Base-by-base conservation (phyloP, 1,140 invertebrate species). In the Formica selysi region DNA sequence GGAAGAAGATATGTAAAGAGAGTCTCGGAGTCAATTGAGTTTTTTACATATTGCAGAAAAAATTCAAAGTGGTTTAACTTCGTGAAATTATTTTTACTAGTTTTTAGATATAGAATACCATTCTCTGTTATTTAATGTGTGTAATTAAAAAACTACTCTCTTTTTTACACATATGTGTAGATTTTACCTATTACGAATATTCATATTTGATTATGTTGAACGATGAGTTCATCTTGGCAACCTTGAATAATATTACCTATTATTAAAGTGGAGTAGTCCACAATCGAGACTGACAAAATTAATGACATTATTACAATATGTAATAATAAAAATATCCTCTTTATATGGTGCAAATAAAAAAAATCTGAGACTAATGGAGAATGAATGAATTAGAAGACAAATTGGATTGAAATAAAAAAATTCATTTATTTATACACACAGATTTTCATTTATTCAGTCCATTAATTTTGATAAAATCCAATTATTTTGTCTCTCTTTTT, bases 341-440 rank as follows among this genome's bases (percentile, higher is more conserved):
- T 29, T 59, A 83, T 59, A 83, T 74, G 51, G 22, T 61, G 57
- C n/a, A 74, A 83, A 80, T 70, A 59, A 32, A 80, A 80, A 71
- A 38, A 29, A 0, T 44, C 2, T 11, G 41, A 48, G n/a, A 26
- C 59, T 74, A 38, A 38, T 67, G 1, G 67, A 16, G 19, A 38
- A 2, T n/a, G 10, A 67, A 67, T 8, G 6, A 16, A 64, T 64
- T 64, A 29, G 2, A 64, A 64, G 3, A 32, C 8, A 65, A 65
- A 65, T 36, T 26, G 26, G 11, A 61, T 61, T 29, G 0, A 65
- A n/a, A 51, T 51, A 65, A 65, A 65, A 32, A 36, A 36, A 32
- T 11, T 38, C n/a, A 7, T 19, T 36, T n/a, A n/a, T 65, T 62
- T 8, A 62, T n/a, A 22, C 10, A 26, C 11, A 11, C 1, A 51